Percentiles rank a stretch among this genome's conserved stretches.
These are phyloP conservation scores for Cephalopterus ornatus DNA, from an alignment of 2,113 vertebrate species.

Conservation along the genomic window DNA sequence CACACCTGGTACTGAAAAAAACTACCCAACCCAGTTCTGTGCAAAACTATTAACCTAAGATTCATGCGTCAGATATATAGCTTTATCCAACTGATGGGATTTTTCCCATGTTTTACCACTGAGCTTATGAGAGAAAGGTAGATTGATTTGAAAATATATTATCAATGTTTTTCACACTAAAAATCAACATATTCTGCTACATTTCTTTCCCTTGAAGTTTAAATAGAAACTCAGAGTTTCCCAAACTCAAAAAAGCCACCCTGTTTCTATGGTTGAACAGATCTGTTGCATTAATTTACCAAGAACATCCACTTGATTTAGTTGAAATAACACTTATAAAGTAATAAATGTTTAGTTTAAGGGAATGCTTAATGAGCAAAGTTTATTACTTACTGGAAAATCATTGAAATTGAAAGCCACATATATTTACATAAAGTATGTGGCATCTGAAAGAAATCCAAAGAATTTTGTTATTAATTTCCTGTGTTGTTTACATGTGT, in stretches of 20 bases:
- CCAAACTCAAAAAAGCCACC: background rate
- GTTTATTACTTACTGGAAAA: constrained; percentile 63
- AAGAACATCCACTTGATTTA: constrained; percentile 53
- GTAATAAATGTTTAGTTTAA: constrained; percentile 65
- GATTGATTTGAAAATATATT: background rate
- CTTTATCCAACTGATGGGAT: background rate
- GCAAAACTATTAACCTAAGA: background rate
- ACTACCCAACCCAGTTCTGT: background rate
- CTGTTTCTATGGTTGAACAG: background rate
- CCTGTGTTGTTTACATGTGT: constrained; percentile 71
- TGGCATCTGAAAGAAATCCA: constrained; percentile 67
- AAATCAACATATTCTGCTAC: background rate
- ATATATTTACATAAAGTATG: constrained; percentile 67
- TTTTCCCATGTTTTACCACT: background rate
- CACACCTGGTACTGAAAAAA: background rate
- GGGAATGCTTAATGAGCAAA: constrained; percentile 64
- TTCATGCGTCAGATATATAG: background rate
- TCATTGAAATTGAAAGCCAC: constrained; percentile 62
- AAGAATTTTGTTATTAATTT: constrained; percentile 73
- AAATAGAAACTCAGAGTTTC: background rate
- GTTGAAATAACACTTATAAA: constrained; percentile 59
- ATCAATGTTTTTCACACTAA: background rate
- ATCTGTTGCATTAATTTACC: constrained; percentile 44
- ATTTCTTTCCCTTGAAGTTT: background rate
- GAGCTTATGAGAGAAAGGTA: background rate